phyloP scores from a whole-genome alignment of 1,140 invertebrate species.

The Globodera rostochiensis region DNA sequence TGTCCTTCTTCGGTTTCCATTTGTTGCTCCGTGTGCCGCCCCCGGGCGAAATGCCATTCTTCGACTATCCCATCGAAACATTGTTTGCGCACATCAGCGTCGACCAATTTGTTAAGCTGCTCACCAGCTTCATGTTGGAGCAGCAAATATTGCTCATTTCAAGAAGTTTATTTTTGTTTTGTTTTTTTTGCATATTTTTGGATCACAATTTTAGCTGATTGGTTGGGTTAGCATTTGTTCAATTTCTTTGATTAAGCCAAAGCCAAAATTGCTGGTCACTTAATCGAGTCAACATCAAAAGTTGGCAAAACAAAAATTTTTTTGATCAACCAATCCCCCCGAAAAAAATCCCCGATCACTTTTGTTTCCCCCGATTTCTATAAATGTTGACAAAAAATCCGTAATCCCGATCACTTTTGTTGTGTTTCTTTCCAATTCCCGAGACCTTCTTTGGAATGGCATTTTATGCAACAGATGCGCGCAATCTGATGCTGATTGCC shows the following conservation, averaged over 20 bases:
- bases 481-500: slow-evolving; percentile 87
- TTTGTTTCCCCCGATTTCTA: no score
- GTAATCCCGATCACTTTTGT: no score
- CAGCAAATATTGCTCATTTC: slow-evolving; percentile 93
- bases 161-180: slow-evolving; percentile 72
- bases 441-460: neutral
- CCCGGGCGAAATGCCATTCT: slow-evolving; percentile 81
- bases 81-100: slow-evolving; percentile 76
- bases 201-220: no score
- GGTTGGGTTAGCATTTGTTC: neutral
- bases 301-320: neutral
- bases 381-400: no score
- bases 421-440: no score
- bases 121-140: slow-evolving; percentile 91
- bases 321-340: neutral
- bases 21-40: slow-evolving; percentile 61
- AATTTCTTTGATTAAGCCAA: neutral
- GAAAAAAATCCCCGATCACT: no score
- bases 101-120: slow-evolving; percentile 87
- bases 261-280: neutral
- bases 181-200: no score
- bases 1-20: slow-evolving; percentile 37
- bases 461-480: slow-evolving; percentile 6
- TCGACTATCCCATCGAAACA: slow-evolving; percentile 87
- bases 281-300: no score